Evolutionary conservation across 2,113 vertebrate species (phyloP).

Genomic region (Sinocyclocheilus maitianheensis): DNA sequence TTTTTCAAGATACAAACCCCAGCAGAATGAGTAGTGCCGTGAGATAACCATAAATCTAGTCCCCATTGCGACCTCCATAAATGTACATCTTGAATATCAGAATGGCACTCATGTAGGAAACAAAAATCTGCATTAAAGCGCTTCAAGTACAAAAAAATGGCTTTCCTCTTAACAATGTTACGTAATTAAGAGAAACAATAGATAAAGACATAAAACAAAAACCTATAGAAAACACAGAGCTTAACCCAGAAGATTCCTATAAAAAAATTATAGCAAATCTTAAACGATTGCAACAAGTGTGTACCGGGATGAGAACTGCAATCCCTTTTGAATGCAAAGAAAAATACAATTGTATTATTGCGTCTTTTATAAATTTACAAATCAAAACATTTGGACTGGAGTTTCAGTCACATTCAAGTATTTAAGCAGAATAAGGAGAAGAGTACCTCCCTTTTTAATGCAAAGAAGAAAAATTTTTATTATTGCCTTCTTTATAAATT

Average conservation of each 20-base stretch:
- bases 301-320: neutral
- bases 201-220: neutral
- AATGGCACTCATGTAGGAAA: neutral
- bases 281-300: neutral
- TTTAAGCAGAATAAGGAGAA: neutral
- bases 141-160: neutral
- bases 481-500: neutral
- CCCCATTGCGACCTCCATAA: slow-evolving; percentile 7
- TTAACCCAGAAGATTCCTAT: neutral
- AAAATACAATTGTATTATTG: too few relatives aligned
- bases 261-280: neutral
- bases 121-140: neutral
- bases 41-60: slow-evolving; percentile 4
- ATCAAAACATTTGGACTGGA: neutral
- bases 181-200: neutral
- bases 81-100: neutral
- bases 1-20: neutral
- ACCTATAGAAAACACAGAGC: neutral
- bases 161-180: neutral
- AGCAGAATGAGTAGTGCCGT: neutral
- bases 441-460: neutral
- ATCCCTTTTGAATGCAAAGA: neutral
- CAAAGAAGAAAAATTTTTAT: too few relatives aligned
- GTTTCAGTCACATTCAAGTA: neutral
- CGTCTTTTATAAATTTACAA: neutral